Evolutionary conservation across 2,888 invertebrate species (phyloP), one percentile per base, ranked within the genome.

Genomic region (Chrysolina americana): DNA sequence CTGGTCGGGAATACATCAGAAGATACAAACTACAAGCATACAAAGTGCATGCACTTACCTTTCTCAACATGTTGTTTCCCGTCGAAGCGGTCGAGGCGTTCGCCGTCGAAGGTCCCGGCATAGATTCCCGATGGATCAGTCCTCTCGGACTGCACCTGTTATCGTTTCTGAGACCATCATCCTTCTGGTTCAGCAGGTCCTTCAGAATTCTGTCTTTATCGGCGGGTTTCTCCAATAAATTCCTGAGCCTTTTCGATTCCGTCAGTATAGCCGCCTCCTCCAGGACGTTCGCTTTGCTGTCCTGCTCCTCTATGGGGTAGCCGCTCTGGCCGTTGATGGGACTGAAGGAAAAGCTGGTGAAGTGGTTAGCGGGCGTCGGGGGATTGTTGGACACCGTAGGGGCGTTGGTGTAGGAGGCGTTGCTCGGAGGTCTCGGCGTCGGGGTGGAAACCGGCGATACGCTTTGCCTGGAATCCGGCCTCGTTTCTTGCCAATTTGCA

Each of bases 381-480:
- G 87, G 86, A 76, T 85, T 87, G 77, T 86, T 86, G 68, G 86
- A 85, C 79, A 84, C 81, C 68, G 85, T 82, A 36, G 85, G 82
- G 17, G 82, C 79, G 71, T 80, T 80, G 71, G 82, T 82, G 73
- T 82, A 83, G 17, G 80, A 80, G 13, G 81, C 80, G 65, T 81
- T 79, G 71, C 81, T 80, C 23, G 81, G 81, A 8, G 82, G 81
- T 48, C 82, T 88, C 66, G 92, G 92, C 70, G 92, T 91, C 28
- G 92, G 91, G 71, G 92, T 92, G 90, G 48, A 48, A 9, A 65
- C 65, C 21, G 65, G 66, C 48, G 91, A 89, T 53, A 91, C 89
- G 81, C 92, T 92, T 79, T 92, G 91, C 78, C 93, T 89, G 59
- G 93, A 93, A 81, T 92, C 92, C 28, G 93, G 92, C 76, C 93